phyloP scores from a whole-genome alignment of 2,113 vertebrate species.

The Brachypteracias leptosomus region DNA sequence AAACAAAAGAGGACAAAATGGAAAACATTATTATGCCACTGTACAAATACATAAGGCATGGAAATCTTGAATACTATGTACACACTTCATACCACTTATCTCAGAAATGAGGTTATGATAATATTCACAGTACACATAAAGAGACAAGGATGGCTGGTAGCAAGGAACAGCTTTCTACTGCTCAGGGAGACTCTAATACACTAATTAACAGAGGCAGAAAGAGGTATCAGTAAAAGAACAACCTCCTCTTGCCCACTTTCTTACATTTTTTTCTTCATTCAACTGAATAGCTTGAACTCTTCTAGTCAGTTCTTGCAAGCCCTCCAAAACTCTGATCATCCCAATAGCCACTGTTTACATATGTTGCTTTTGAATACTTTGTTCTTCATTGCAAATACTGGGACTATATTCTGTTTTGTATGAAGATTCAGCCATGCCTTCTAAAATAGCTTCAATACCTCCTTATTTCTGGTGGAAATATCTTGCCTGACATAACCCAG shows the following conservation, averaged over 20 bases:
- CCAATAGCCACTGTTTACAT: not conserved
- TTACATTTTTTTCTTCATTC: not conserved
- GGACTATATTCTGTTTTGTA: not conserved
- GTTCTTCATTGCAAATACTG: not conserved
- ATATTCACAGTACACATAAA: not conserved
- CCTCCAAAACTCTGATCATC: not conserved
- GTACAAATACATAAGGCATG: not conserved
- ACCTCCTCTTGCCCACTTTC: not conserved
- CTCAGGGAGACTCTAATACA: not conserved
- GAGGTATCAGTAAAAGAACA: not conserved
- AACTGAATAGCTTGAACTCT: not conserved
- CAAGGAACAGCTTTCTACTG: not conserved
- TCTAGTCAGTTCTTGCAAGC: not conserved
- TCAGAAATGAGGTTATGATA: not conserved
- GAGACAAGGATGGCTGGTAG: not conserved
- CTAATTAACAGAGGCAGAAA: not conserved
- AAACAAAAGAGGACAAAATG: not conserved
- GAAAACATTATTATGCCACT: not conserved
- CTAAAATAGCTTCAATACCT: not conserved
- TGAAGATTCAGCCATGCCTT: not conserved
- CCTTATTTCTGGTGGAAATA: not conserved
- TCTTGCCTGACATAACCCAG: not conserved
- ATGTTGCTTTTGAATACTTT: not conserved
- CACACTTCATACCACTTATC: not conserved
- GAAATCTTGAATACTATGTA: not conserved